A percentile compares a stretch with the other conserved stretches of the same genome.
Evolutionary conservation across 2,888 invertebrate genomes (phyloP).

Genomic region (Labia minor): DNA sequence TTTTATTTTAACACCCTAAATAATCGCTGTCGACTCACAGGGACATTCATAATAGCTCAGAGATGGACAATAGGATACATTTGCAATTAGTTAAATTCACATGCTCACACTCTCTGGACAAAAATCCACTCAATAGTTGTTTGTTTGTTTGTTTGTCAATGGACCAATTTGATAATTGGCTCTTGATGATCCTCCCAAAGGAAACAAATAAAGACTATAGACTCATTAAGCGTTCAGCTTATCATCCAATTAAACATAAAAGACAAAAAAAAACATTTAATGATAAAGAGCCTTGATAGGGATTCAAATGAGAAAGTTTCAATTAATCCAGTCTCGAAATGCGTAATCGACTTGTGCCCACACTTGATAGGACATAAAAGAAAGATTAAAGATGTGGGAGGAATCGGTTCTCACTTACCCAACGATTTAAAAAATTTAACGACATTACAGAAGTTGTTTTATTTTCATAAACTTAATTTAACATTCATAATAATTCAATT

Average conservation of each 20-base stretch:
- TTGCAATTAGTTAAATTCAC: too few species aligned
- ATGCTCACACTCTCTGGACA: background rate
- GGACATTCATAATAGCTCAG: background rate
- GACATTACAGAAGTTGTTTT: too few species aligned
- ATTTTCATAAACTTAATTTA: too few species aligned
- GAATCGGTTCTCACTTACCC: too few species aligned
- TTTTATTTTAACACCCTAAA: too few species aligned
- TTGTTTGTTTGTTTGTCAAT: background rate
- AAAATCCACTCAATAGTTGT: background rate
- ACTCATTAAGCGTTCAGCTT: background rate
- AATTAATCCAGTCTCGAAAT: too few species aligned
- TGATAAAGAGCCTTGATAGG: too few species aligned
- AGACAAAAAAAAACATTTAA: background rate
- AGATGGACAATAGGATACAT: background rate
- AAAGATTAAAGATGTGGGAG: too few species aligned
- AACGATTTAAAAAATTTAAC: too few species aligned
- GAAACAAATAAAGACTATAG: background rate
- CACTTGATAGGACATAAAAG: too few species aligned
- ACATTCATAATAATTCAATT: too few species aligned
- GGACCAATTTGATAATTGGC: background rate
- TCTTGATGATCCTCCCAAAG: too few species aligned
- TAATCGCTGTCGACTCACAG: background rate
- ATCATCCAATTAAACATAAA: background rate
- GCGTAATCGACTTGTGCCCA: background rate
- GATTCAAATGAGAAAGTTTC: background rate